phyloP scores from a whole-genome alignment of 2,113 vertebrate genomes.

The Canis aureus region DNA sequence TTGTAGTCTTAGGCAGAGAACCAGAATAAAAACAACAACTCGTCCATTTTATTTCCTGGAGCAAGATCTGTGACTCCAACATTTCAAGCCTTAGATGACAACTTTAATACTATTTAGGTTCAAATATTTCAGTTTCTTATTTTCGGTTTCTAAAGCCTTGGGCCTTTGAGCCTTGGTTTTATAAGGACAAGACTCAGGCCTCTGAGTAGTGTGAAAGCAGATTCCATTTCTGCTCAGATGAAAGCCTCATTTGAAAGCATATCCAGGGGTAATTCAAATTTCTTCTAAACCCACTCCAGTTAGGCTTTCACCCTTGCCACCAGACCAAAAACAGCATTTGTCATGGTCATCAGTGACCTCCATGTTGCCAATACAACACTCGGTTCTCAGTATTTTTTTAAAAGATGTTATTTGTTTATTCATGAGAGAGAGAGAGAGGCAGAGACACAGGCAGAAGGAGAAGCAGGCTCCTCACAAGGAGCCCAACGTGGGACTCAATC shows the following conservation, averaged over 20 bases:
- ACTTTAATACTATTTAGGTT: slow-evolving; percentile 65
- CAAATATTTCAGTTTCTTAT: slow-evolving; percentile 68
- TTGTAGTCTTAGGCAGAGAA: slow-evolving; percentile 18
- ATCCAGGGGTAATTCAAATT: slow-evolving; percentile 36
- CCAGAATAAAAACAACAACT: not conserved
- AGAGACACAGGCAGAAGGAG: too few species aligned
- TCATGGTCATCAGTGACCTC: slow-evolving; percentile 54
- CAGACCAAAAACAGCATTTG: not conserved
- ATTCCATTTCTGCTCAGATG: slow-evolving; percentile 23
- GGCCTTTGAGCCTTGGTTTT: slow-evolving; percentile 54
- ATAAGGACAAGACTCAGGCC: not conserved
- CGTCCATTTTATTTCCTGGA: slow-evolving; percentile 58
- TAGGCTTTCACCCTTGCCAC: not conserved
- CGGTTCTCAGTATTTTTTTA: not conserved
- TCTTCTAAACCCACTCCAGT: not conserved
- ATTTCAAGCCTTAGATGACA: slow-evolving; percentile 48
- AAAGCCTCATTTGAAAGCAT: not conserved
- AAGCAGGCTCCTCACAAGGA: too few species aligned
- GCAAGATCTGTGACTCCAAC: slow-evolving; percentile 4
- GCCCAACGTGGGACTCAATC: too few species aligned
- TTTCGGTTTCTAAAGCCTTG: slow-evolving; percentile 13
- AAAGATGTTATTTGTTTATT: too few species aligned
- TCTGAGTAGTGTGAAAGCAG: slow-evolving; percentile 64
- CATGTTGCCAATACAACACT: not conserved
- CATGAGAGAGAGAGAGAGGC: too few species aligned